Evolutionary conservation across 2,888 invertebrate species (phyloP).

Genomic region (Ctena decussata): DNA sequence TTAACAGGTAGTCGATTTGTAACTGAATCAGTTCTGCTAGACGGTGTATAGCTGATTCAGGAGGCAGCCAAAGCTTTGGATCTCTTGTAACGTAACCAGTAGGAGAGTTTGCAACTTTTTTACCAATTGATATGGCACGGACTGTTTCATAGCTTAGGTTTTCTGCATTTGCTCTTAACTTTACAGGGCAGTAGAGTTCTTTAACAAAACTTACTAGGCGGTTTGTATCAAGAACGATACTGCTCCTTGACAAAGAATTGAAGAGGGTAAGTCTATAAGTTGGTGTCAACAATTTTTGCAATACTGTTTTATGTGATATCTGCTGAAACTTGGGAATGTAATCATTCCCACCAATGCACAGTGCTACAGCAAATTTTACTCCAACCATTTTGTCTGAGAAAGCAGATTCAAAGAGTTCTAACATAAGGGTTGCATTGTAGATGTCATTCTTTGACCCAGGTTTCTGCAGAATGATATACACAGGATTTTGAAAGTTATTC

Average conservation of each 20-base stretch:
- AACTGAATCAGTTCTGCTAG: conserved; percentile 11
- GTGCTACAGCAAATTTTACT: conserved; percentile 20
- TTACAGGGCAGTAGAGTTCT: background rate
- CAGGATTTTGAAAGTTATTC: conserved; percentile 1
- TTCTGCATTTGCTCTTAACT: background rate
- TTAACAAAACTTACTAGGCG: background rate
- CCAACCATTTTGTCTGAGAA: conserved; percentile 22
- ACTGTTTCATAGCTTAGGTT: background rate
- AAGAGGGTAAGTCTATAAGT: background rate
- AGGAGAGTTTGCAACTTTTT: background rate
- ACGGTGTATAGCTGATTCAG: conserved; percentile 1
- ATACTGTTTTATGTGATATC: conserved; percentile 22
- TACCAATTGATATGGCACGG: conserved; percentile 6
- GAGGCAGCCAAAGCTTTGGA: conserved; percentile 17
- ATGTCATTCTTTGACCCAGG: conserved; percentile 18
- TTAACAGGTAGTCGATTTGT: conserved; percentile 12
- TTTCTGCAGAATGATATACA: conserved; percentile 29
- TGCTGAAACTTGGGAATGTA: conserved; percentile 32
- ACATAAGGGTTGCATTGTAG: conserved; percentile 26
- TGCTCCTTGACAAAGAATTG: background rate
- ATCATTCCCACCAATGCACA: conserved; percentile 44
- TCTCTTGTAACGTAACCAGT: background rate
- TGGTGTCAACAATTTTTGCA: background rate
- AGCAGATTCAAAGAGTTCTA: conserved; percentile 19
- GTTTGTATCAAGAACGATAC: background rate